Conservation (phyloP, 2,888 invertebrate species). For the Hypolimnas misippus region DNA sequence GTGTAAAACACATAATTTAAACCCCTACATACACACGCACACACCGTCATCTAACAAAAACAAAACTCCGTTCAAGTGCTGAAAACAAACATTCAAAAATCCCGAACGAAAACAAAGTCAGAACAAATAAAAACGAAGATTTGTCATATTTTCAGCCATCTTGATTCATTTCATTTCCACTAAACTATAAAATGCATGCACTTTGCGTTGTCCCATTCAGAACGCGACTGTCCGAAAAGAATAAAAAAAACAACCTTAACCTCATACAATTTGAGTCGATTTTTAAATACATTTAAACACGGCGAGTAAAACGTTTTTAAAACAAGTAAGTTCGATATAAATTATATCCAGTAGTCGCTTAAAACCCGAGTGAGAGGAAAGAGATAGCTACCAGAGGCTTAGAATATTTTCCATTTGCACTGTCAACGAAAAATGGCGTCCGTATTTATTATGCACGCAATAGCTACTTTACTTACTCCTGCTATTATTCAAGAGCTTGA, state of each 20-base stretch:
- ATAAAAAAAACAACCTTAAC: slow-evolving; percentile 28
- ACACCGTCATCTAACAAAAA: no score
- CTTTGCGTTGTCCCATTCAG: slow-evolving; percentile 46
- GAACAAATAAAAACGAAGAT: slow-evolving; percentile 43
- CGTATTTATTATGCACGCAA: slow-evolving; percentile 47
- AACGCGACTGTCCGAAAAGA: slow-evolving; percentile 26
- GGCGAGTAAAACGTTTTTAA: slow-evolving; percentile 47
- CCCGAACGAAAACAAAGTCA: slow-evolving; percentile 12
- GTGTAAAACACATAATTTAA: no score
- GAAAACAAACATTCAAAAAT: background rate
- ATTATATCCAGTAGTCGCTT: slow-evolving; percentile 54
- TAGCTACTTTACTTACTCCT: slow-evolving; percentile 36
- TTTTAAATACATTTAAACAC: slow-evolving; percentile 14
- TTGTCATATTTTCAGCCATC: slow-evolving; percentile 50
- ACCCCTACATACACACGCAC: no score
- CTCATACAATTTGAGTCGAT: slow-evolving; percentile 25
- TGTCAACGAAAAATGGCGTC: slow-evolving; percentile 51
- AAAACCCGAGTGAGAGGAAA: slow-evolving; percentile 52
- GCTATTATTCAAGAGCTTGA: slow-evolving; percentile 37
- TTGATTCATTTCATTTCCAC: slow-evolving; percentile 52
- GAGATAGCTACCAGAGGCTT: slow-evolving; percentile 52
- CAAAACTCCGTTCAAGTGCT: background rate
- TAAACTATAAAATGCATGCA: slow-evolving; percentile 56
- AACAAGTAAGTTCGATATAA: slow-evolving; percentile 50
- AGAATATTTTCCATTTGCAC: slow-evolving; percentile 53